Evolutionary conservation across 2,797 vertebrate species (phyloP).

Genomic region (Phylloscopus collybita): DNA sequence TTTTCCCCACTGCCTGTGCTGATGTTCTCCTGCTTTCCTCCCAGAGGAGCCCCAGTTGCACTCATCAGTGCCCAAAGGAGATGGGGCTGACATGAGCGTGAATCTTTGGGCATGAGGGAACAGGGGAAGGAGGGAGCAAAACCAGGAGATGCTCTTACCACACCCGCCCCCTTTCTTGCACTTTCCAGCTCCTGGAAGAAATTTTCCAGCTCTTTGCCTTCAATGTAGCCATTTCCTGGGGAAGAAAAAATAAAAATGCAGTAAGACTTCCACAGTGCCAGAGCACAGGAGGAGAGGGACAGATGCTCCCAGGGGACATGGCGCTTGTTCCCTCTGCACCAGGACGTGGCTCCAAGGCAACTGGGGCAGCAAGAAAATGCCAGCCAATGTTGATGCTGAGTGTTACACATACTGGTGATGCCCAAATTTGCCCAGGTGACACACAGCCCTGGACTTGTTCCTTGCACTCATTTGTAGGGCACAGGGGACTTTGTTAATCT

Average conservation of each 20-base stretch:
- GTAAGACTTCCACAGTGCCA: not conserved
- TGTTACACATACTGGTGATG: not conserved
- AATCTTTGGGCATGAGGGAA: not conserved
- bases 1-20: fast-evolving
- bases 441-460: not conserved
- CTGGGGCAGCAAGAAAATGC: not conserved
- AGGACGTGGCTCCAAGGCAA: not conserved
- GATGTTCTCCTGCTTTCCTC: fast-evolving
- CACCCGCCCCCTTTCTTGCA: conserved; percentile 89
- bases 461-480: not conserved
- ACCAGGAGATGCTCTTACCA: conserved; percentile 82
- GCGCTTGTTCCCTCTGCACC: fast-evolving
- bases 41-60: not conserved
- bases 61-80: not conserved
- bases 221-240: conserved; percentile 95
- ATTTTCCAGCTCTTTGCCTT: conserved; percentile 97
- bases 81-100: not conserved
- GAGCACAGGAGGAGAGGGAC: not conserved
- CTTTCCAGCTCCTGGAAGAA: conserved; percentile 94
- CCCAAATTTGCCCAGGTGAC: not conserved
- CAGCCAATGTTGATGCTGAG: not conserved
- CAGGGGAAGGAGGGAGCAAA: not conserved
- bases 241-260: not conserved
- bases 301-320: fast-evolving
- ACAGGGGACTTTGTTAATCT: not conserved